Conservation (phyloP, 2,888 invertebrate genomes). For the Ophioninae sp. region DNA sequence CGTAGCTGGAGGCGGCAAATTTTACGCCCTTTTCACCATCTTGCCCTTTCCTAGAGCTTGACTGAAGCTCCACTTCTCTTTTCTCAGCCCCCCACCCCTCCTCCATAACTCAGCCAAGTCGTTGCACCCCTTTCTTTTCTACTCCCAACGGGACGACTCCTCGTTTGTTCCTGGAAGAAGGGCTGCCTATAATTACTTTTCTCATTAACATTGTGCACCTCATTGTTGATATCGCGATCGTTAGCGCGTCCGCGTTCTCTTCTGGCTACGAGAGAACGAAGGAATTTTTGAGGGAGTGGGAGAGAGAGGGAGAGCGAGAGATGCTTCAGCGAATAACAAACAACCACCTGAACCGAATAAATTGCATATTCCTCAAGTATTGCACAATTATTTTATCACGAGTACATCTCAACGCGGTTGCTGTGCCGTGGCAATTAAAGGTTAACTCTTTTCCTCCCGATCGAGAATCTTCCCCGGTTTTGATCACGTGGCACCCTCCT, state of each 20-base stretch:
- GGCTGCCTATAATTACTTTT: constrained; percentile 77
- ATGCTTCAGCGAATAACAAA: constrained; percentile 71
- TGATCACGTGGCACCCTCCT: background rate
- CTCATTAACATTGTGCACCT: constrained; percentile 76
- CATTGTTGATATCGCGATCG: constrained; percentile 71
- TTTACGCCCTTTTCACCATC: constrained; percentile 32
- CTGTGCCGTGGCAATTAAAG: background rate
- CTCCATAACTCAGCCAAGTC: background rate
- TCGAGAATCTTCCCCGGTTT: background rate
- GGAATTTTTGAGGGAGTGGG: background rate
- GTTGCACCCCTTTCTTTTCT: constrained; percentile 2
- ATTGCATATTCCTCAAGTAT: constrained; percentile 71
- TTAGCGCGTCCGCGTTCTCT: constrained; percentile 53
- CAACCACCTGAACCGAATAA: constrained; percentile 66
- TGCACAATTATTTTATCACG: constrained; percentile 68
- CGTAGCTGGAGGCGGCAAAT: background rate
- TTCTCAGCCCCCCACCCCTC: background rate
- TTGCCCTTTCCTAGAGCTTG: constrained; percentile 26
- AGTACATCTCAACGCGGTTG: background rate
- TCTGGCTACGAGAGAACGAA: background rate
- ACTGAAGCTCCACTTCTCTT: background rate
- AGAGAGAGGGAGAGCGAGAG: constrained; percentile 34
- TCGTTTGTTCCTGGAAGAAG: constrained; percentile 70
- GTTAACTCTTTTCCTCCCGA: background rate
- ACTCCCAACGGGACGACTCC: constrained; percentile 28